Base-by-base conservation (phyloP, 1,140 invertebrate species). In the Bombus pyrosoma region DNA sequence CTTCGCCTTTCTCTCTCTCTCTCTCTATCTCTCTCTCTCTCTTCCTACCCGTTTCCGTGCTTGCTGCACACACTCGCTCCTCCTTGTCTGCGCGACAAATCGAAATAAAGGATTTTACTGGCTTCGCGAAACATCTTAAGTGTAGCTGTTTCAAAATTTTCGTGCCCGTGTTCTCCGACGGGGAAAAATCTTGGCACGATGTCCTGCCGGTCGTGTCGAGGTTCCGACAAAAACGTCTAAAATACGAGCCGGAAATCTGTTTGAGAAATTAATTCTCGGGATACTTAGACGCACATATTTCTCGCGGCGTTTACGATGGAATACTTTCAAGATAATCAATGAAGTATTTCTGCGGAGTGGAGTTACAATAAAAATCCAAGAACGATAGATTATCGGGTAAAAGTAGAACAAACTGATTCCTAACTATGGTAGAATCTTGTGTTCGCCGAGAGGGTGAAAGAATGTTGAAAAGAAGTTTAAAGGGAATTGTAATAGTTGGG, bases 101-200 rank as follows among this genome's bases (percentile, higher is more conserved):
- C 69, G 83, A 91, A 90, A 91, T 91, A 91, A 91, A 91, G 81
- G 79, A 91, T 80, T 89, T 81, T 68, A 57, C 71, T 77, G 73
- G 85, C 89, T 81, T 41, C 69, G 71, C 34, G 75, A 85, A 78
- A 82, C 71, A 81, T 71, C 82, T 84, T 90, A 76, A 72, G 72
- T 66, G 66, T 41, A 75, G 79, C 69, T 47, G 34, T 83, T 64
- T 41, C 81, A 32, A 82, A 90, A 90, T 89, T 86, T 87, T 68
- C 87, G 72, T 86, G 34, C 39, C n/a, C 59, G n/a, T 59, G 64
- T 64, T 39, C 34, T 37, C 37, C n/a, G 32, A 64, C 10, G 72
- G 39, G 71, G 80, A 83, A 71, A 87, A 83, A 85, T 18, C 68
- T 87, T 87, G 73, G 89, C 87, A 87, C 59, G 43, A 37, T 22